A percentile compares a stretch with the other conserved stretches of the same genome.
Conservation (phyloP, 2,888 invertebrate species). For the Chymomyza procnemis region DNA sequence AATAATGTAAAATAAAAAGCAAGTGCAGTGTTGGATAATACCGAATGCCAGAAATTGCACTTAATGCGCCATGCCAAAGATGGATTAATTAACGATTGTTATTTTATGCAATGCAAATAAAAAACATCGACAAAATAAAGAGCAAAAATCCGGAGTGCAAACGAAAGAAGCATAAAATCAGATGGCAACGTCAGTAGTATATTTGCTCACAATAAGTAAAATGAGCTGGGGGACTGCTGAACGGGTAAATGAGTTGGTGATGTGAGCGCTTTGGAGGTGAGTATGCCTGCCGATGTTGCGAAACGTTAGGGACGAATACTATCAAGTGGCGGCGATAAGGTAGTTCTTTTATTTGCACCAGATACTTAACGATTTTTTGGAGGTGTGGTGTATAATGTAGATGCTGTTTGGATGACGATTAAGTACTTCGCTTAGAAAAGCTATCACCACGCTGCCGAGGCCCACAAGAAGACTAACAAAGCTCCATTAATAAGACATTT, state of each 20-base stretch:
- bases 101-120: conserved; percentile 30
- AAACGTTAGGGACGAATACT: too few relatives aligned
- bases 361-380: too few relatives aligned
- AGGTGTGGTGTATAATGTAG: too few relatives aligned
- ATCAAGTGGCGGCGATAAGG: too few relatives aligned
- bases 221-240: not conserved
- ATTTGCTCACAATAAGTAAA: not conserved
- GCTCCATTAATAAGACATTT: too few relatives aligned
- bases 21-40: not conserved
- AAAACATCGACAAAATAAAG: not conserved
- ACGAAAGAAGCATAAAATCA: not conserved
- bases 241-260: not conserved
- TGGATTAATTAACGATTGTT: conserved; percentile 56
- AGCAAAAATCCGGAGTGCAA: not conserved
- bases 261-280: too few relatives aligned
- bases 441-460: too few relatives aligned
- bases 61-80: conserved; percentile 19
- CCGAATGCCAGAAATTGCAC: conserved; percentile 1
- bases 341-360: too few relatives aligned
- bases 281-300: too few relatives aligned
- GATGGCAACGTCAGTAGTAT: not conserved
- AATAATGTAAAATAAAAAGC: not conserved
- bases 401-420: too few relatives aligned
- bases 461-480: too few relatives aligned
- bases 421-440: too few relatives aligned